Evolutionary conservation across 2,888 invertebrate species (phyloP).

Genomic region (Meandrusa payeni): DNA sequence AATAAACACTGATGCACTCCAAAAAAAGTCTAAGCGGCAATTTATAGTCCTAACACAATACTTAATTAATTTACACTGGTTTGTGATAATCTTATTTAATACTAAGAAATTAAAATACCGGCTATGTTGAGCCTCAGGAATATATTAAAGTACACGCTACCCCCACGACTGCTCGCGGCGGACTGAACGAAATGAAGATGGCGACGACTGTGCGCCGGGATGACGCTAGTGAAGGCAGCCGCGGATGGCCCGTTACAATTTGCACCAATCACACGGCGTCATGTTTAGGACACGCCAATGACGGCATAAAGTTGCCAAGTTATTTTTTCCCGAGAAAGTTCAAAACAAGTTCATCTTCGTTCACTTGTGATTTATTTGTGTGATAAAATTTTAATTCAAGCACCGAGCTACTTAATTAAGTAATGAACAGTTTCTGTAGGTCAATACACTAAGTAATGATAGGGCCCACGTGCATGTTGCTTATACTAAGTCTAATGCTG

Average conservation of each 20-base stretch:
- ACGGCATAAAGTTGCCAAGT: constrained; percentile 31
- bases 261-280: constrained; percentile 47
- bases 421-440: constrained; percentile 35
- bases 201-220: constrained; percentile 53
- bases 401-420: constrained; percentile 35
- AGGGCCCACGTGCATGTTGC: too few species aligned
- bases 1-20: constrained; percentile 66
- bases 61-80: constrained; percentile 62
- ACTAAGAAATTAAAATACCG: constrained; percentile 36
- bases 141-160: constrained; percentile 35
- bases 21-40: constrained; percentile 45
- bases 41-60: constrained; percentile 51
- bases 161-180: constrained; percentile 69
- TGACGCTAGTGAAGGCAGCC: constrained; percentile 62
- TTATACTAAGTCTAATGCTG: too few species aligned
- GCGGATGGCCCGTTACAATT: constrained; percentile 46
- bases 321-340: constrained; percentile 65
- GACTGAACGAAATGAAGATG: constrained; percentile 69
- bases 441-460: constrained; percentile 27
- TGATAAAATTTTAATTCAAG: constrained; percentile 33
- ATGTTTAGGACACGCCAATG: constrained; percentile 43
- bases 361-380: constrained; percentile 35
- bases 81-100: constrained; percentile 35
- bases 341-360: constrained; percentile 46
- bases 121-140: constrained; percentile 44